Conservation (phyloP, 1,140 invertebrate genomes). For the Lordiphosa collinella region DNA sequence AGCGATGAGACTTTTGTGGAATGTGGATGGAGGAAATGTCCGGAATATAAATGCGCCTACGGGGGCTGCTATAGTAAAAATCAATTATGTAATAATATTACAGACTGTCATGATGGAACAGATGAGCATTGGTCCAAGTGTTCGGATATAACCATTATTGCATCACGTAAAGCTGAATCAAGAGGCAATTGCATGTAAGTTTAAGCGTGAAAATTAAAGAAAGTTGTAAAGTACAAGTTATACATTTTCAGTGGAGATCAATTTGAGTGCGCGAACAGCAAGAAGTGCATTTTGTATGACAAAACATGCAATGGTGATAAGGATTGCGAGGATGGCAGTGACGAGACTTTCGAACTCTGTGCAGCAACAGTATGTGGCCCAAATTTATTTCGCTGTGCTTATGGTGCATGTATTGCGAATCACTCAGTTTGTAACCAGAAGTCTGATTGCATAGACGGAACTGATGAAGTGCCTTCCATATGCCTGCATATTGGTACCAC, state of each 20-base stretch:
- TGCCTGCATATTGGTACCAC: neutral
- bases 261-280: slow-evolving; percentile 5
- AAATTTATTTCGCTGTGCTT: slow-evolving; percentile 81
- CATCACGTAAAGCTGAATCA: neutral
- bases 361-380: slow-evolving; percentile 59
- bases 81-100: slow-evolving; percentile 81
- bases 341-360: slow-evolving; percentile 80
- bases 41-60: slow-evolving; percentile 81
- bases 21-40: slow-evolving; percentile 70
- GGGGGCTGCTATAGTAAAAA: slow-evolving; percentile 82
- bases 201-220: neutral
- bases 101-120: slow-evolving; percentile 80
- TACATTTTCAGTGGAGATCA: neutral
- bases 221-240: neutral
- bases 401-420: slow-evolving; percentile 82
- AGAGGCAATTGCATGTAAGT: slow-evolving; percentile 44
- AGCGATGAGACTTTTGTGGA: slow-evolving; percentile 82
- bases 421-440: slow-evolving; percentile 82
- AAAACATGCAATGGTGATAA: slow-evolving; percentile 71
- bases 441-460: slow-evolving; percentile 84
- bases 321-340: slow-evolving; percentile 82
- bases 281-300: slow-evolving; percentile 25
- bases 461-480: slow-evolving; percentile 82
- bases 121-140: slow-evolving; percentile 81
- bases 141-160: neutral